phyloP scores from a whole-genome alignment of 2,888 invertebrate species.

The Adela reaumurella region DNA sequence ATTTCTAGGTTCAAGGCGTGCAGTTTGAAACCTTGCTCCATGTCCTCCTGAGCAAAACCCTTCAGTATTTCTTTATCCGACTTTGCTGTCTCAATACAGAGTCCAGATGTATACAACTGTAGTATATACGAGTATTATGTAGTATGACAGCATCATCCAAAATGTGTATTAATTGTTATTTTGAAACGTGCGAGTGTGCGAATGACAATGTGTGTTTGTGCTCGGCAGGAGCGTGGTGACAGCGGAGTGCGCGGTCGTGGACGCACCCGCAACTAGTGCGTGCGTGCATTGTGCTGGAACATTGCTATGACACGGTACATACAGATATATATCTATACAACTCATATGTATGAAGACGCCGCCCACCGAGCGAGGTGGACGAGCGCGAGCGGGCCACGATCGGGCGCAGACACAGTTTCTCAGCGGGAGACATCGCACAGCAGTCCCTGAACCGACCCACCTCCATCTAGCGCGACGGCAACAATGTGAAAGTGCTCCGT shows the following conservation, averaged over 20 bases:
- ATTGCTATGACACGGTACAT: background rate
- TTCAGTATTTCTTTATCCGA: no score
- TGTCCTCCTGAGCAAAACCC: no score
- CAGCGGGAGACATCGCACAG: background rate
- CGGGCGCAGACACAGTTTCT: background rate
- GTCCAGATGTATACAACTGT: no score
- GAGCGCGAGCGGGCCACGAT: background rate
- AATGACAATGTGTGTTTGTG: no score
- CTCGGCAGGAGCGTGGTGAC: background rate
- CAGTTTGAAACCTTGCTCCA: no score
- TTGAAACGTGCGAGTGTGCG: no score
- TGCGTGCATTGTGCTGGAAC: conserved; percentile 17
- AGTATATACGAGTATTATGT: no score
- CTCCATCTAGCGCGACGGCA: background rate
- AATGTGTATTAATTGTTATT: no score
- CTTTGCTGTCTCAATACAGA: no score
- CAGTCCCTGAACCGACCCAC: background rate
- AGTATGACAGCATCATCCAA: no score
- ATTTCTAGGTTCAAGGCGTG: no score
- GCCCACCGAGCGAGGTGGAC: no score
- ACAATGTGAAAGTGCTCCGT: background rate
- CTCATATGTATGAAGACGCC: background rate
- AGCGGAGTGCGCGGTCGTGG: conserved; percentile 26
- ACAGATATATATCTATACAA: background rate
- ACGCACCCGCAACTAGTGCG: conserved; percentile 38